These are phyloP conservation scores for Helicoverpa armigera DNA, from an alignment of 1,140 invertebrate genomes.

Conservation along the genomic window DNA sequence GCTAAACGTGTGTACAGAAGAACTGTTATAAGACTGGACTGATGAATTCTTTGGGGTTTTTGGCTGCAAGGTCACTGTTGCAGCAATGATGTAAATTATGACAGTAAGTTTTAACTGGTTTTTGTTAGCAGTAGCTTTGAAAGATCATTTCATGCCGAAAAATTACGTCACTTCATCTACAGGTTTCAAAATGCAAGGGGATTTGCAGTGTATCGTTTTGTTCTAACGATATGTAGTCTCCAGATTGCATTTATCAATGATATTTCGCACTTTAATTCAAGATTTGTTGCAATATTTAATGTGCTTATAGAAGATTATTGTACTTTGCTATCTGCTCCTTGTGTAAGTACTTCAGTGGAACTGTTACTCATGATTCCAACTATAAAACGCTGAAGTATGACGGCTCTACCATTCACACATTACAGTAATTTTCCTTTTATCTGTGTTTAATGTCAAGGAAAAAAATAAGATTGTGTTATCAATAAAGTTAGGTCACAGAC, in stretches of 20 bases:
- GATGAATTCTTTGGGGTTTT: conserved; percentile 53
- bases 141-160: conserved; percentile 2
- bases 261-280: background rate
- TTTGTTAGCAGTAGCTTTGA: conserved; percentile 9
- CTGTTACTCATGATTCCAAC: conserved; percentile 26
- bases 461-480: conserved; percentile 9
- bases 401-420: conserved; percentile 15
- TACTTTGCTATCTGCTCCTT: background rate
- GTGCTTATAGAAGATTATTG: background rate
- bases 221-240: background rate
- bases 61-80: conserved; percentile 68
- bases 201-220: background rate
- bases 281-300: background rate
- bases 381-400: conserved; percentile 3
- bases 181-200: conserved; percentile 14
- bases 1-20: conserved; percentile 37
- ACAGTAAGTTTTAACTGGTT: conserved; percentile 64
- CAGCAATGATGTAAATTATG: conserved; percentile 75
- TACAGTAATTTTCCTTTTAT: conserved; percentile 6
- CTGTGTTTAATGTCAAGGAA: conserved; percentile 19
- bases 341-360: background rate
- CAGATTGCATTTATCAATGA: background rate
- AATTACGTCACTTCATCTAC: conserved; percentile 41
- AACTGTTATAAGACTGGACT: conserved; percentile 35
- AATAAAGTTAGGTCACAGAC: background rate